A percentile compares a stretch with the other conserved stretches of the same genome.
Evolutionary conservation across 2,113 vertebrate genomes (phyloP).

Genomic region (Ochotona curzoniae): DNA sequence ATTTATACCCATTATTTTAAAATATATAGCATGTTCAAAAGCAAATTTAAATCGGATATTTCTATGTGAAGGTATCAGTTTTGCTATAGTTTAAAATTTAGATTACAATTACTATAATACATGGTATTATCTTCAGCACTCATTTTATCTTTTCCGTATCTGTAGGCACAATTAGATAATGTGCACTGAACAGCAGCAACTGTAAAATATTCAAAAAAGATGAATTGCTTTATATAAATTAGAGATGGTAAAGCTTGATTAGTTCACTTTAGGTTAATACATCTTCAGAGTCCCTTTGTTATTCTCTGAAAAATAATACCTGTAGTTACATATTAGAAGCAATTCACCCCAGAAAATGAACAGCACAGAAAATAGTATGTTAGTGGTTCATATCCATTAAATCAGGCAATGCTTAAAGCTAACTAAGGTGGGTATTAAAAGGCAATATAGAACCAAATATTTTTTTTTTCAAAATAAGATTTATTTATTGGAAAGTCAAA

Average conservation of each 20-base stretch:
- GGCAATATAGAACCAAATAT: background rate
- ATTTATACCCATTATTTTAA: slow-evolving; percentile 56
- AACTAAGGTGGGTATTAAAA: slow-evolving; percentile 1
- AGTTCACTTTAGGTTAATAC: slow-evolving; percentile 72
- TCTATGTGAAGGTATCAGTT: slow-evolving; percentile 37
- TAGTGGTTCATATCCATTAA: slow-evolving; percentile 51
- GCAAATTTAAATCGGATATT: slow-evolving; percentile 38
- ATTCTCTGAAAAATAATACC: slow-evolving; percentile 63
- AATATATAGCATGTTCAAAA: slow-evolving; percentile 16
- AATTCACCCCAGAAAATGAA: slow-evolving; percentile 64
- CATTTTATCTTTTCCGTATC: slow-evolving; percentile 50
- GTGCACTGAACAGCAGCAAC: slow-evolving; percentile 31
- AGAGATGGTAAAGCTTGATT: slow-evolving; percentile 71
- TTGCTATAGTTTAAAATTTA: slow-evolving; percentile 36
- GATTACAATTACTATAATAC: slow-evolving; percentile 53
- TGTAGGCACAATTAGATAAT: slow-evolving; percentile 65
- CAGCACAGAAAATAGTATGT: slow-evolving; percentile 22
- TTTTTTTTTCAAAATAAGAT: too few species aligned
- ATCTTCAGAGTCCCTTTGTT: slow-evolving; percentile 57
- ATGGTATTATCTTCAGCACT: slow-evolving; percentile 18
- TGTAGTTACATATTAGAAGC: slow-evolving; percentile 54
- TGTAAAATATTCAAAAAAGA: slow-evolving; percentile 69
- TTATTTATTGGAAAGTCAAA: too few species aligned
- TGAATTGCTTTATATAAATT: slow-evolving; percentile 73
- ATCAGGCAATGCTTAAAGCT: slow-evolving; percentile 30